phyloP scores from a whole-genome alignment of 2,113 vertebrate species.

The Megaceryle torquata region DNA sequence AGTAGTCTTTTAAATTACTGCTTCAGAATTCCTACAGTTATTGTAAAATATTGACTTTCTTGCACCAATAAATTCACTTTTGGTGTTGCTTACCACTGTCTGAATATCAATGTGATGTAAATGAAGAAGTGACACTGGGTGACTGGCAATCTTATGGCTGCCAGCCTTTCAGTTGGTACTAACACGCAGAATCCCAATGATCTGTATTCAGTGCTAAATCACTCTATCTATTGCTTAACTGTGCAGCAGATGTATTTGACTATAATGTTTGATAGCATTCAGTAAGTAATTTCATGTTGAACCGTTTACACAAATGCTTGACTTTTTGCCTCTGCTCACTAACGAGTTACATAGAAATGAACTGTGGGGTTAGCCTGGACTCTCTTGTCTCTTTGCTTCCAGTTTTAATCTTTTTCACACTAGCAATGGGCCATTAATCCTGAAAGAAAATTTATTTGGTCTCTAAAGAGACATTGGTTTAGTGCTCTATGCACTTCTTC shows the following conservation, averaged over 20 bases:
- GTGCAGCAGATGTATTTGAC: slow-evolving; percentile 59
- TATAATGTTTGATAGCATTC: slow-evolving; percentile 10
- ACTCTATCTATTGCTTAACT: neutral
- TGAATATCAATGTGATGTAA: slow-evolving; percentile 71
- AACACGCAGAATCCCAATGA: neutral
- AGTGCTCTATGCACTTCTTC: slow-evolving; percentile 31
- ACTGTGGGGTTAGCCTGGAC: neutral
- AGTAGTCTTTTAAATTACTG: slow-evolving; percentile 67
- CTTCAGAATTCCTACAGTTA: slow-evolving; percentile 60
- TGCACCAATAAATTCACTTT: slow-evolving; percentile 64
- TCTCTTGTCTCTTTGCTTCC: neutral
- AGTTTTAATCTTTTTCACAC: slow-evolving; percentile 37
- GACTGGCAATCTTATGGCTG: slow-evolving; percentile 40
- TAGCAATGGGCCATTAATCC: slow-evolving; percentile 9
- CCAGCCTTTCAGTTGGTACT: slow-evolving; percentile 18
- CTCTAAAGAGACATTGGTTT: neutral
- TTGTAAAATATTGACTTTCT: slow-evolving; percentile 77
- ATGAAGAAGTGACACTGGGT: slow-evolving; percentile 30
- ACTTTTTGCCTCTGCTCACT: slow-evolving; percentile 62
- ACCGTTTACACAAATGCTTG: slow-evolving; percentile 62
- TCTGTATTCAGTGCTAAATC: slow-evolving; percentile 60
- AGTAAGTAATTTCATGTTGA: slow-evolving; percentile 55
- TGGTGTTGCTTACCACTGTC: neutral
- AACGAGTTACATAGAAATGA: slow-evolving; percentile 40
- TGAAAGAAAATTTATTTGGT: slow-evolving; percentile 59